These are phyloP conservation scores for Xenopus borealis DNA, from an alignment of 2,113 vertebrate species.

Conservation along the genomic window DNA sequence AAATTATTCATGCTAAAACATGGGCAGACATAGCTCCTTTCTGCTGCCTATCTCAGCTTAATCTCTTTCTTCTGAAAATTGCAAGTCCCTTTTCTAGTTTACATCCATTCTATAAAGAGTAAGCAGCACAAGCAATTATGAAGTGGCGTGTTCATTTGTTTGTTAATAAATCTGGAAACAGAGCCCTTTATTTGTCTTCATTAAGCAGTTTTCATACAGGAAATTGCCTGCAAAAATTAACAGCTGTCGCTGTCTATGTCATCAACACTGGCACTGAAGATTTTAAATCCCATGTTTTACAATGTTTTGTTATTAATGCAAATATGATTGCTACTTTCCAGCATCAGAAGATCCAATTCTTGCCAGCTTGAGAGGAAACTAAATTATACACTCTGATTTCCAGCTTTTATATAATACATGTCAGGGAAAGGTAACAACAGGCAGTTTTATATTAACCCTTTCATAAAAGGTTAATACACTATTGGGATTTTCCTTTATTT, in stretches of 20 bases:
- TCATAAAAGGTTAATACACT: too few species aligned
- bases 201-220: constrained; percentile 41
- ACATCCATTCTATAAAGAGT: constrained; percentile 9
- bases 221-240: constrained; percentile 47
- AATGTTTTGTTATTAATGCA: constrained; percentile 5
- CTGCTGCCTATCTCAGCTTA: constrained; percentile 55
- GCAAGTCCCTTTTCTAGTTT: constrained; percentile 2
- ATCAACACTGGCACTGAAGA: neutral
- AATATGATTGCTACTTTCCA: too few species aligned
- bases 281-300: neutral
- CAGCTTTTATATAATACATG: too few species aligned
- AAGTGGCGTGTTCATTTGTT: constrained; percentile 6
- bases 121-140: neutral
- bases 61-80: constrained; percentile 35
- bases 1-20: constrained; percentile 40
- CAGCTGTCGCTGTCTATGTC: constrained; percentile 38
- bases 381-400: too few species aligned
- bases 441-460: too few species aligned
- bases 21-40: constrained; percentile 48
- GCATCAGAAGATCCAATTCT: too few species aligned
- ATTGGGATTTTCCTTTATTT: too few species aligned
- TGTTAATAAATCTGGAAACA: constrained; percentile 49
- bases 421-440: too few species aligned
- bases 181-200: constrained; percentile 50
- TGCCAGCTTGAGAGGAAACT: too few species aligned